These are phyloP conservation scores for Entomobrya multifasciata DNA, from an alignment of 2,888 invertebrate genomes.

Conservation along the genomic window DNA sequence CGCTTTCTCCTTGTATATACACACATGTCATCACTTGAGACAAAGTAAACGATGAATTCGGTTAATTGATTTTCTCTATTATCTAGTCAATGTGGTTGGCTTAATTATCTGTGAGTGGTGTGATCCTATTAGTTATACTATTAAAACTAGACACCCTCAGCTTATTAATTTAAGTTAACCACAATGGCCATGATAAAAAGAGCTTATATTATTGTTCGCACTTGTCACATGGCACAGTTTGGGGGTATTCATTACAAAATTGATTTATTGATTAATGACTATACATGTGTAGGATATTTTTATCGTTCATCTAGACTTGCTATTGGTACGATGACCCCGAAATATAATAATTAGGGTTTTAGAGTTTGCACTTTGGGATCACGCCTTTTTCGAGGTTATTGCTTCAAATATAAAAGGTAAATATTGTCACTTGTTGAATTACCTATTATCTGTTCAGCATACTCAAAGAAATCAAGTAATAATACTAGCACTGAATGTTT, in stretches of 20 bases:
- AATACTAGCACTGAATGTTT: too few relatives aligned
- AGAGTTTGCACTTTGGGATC: too few relatives aligned
- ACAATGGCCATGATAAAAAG: background rate
- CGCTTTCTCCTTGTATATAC: slow-evolving; percentile 37
- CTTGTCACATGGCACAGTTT: too few relatives aligned
- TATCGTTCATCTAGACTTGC: background rate
- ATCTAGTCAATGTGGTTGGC: background rate
- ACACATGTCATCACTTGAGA: background rate
- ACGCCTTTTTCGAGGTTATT: too few relatives aligned
- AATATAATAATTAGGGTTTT: too few relatives aligned
- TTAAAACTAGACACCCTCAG: background rate
- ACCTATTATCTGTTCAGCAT: background rate
- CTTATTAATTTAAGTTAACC: background rate
- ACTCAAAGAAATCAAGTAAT: too few relatives aligned
- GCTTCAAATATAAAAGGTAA: background rate
- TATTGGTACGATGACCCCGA: too few relatives aligned
- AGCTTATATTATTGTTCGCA: too few relatives aligned
- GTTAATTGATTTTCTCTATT: slow-evolving; percentile 14
- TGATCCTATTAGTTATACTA: background rate
- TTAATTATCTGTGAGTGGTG: background rate
- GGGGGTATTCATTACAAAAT: background rate
- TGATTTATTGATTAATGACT: background rate
- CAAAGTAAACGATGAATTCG: background rate
- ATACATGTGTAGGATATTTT: background rate
- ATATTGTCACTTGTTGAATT: background rate